A percentile compares a stretch with the other conserved stretches of the same genome.
Evolutionary conservation across 2,888 invertebrate genomes (phyloP).

Genomic region (Argynnis bischoffii): DNA sequence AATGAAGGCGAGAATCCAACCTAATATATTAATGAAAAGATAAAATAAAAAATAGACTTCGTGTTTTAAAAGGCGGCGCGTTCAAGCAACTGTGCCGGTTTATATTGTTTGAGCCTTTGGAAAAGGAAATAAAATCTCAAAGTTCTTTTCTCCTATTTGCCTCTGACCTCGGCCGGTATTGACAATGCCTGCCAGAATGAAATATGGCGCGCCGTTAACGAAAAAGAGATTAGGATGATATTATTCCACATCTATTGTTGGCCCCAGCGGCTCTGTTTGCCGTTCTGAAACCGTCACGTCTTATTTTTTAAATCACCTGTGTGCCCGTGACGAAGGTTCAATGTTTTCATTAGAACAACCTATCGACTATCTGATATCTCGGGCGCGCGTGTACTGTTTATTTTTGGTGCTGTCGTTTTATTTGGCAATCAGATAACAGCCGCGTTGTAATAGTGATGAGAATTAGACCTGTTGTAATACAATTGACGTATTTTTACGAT

Average conservation of each 20-base stretch:
- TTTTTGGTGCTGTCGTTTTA: slow-evolving; percentile 11
- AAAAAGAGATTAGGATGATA: slow-evolving; percentile 79
- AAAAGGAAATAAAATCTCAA: slow-evolving; percentile 75
- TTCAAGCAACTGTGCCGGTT: slow-evolving; percentile 69
- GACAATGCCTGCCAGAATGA: slow-evolving; percentile 82
- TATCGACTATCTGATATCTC: slow-evolving; percentile 23
- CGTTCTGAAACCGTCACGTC: slow-evolving; percentile 56
- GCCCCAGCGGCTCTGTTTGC: slow-evolving; percentile 60
- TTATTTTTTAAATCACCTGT: slow-evolving; percentile 65
- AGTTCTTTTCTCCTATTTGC: slow-evolving; percentile 78
- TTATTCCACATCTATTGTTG: slow-evolving; percentile 56
- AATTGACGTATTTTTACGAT: too few relatives aligned
- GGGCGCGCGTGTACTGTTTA: slow-evolving; percentile 6
- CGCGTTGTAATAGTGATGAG: not conserved
- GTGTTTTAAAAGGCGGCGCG: slow-evolving; percentile 77
- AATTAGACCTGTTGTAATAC: not conserved
- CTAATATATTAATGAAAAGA: slow-evolving; percentile 81
- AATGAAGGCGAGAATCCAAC: slow-evolving; percentile 71
- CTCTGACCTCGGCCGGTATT: slow-evolving; percentile 78
- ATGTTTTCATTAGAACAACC: slow-evolving; percentile 56
- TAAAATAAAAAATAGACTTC: slow-evolving; percentile 67
- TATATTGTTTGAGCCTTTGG: slow-evolving; percentile 76
- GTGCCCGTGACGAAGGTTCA: slow-evolving; percentile 64
- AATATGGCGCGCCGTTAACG: slow-evolving; percentile 78
- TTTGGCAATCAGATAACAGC: slow-evolving; percentile 12